Base-by-base conservation (phyloP, 2,888 invertebrate species). In the Carcina quercana region DNA sequence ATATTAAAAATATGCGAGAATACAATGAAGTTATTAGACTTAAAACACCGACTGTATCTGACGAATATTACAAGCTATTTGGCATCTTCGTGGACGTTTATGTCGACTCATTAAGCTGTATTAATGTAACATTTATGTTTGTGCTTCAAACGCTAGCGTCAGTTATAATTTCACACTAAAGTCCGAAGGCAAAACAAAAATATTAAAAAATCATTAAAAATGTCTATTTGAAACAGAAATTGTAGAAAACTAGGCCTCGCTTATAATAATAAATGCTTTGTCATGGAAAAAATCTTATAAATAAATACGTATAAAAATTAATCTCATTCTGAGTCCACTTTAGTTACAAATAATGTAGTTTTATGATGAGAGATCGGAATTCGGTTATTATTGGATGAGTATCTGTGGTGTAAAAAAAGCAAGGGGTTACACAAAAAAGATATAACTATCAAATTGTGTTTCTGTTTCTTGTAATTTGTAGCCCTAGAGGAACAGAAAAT, bases 31-130 rank as follows among this genome's bases (percentile, higher is more conserved):
- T 39, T 43, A 45, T 45, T 15, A n/a, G n/a, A n/a, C n/a, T n/a
- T n/a, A n/a, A n/a, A n/a, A n/a, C 51, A 45, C 48, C 52, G 49
- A 48, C 51, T 52, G 52, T 58, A 62, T 58, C 65, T 53, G 63
- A 63, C 52, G 50, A 43, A 60, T 56, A 64, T 62, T 73, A 75
- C 57, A 70, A 71, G 67, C 76, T 82, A 83, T 83, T 83, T 83
- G 82, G 82, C 82, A 83, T 72, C 80, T 71, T 70, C 45, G 60
- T 69, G 82, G 82, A 83, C 82, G 82, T 70, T 63, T 59, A 62
- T 56, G 64, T 75, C 65, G 59, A 64, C 14, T 29, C 20, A 8
- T 21, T 59, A 63, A 62, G 59, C 65, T 59, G 58, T 58, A 46
- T 57, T n/a, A n/a, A n/a, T n/a, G n/a, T n/a, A n/a, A n/a, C n/a